phyloP scores from a whole-genome alignment of 2,888 invertebrate genomes.

The Drosophila borborema region DNA sequence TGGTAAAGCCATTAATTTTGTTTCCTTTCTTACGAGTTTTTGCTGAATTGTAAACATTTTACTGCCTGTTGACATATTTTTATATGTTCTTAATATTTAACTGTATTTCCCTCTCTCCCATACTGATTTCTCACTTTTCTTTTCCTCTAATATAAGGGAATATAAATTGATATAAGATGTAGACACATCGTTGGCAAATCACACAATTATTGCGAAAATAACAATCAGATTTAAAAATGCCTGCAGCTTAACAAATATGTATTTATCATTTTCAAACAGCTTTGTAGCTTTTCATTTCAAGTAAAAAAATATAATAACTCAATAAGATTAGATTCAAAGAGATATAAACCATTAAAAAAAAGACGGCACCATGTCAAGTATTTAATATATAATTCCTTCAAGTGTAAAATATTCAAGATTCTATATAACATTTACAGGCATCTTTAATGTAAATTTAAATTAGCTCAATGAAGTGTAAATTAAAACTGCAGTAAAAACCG shows the following conservation, averaged over 20 bases:
- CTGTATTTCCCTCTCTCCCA: not conserved
- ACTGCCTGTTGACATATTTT: conserved; percentile 19
- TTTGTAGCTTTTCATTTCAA: not conserved
- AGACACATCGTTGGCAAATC: not conserved
- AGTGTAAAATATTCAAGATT: conserved; percentile 37
- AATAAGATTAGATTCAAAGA: not conserved
- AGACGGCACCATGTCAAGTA: not conserved
- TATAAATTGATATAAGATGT: not conserved
- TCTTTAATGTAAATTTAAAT: not conserved
- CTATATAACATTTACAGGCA: not conserved
- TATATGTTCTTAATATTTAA: not conserved
- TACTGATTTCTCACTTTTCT: too few species aligned
- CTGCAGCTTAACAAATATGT: not conserved
- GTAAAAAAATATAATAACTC: not conserved
- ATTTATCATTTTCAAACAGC: not conserved
- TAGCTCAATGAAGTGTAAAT: conserved; percentile 64
- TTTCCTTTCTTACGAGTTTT: not conserved
- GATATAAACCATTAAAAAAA: not conserved
- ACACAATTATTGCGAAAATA: not conserved
- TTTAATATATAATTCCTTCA: conserved; percentile 3
- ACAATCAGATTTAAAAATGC: conserved; percentile 1
- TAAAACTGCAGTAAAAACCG: conserved; percentile 36
- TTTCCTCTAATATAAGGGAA: too few species aligned
- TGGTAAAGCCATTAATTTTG: not conserved
- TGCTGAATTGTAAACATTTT: conserved; percentile 5